Evolutionary conservation across 2,888 invertebrate genomes (phyloP).

Genomic region (Drosophila buzzatii): DNA sequence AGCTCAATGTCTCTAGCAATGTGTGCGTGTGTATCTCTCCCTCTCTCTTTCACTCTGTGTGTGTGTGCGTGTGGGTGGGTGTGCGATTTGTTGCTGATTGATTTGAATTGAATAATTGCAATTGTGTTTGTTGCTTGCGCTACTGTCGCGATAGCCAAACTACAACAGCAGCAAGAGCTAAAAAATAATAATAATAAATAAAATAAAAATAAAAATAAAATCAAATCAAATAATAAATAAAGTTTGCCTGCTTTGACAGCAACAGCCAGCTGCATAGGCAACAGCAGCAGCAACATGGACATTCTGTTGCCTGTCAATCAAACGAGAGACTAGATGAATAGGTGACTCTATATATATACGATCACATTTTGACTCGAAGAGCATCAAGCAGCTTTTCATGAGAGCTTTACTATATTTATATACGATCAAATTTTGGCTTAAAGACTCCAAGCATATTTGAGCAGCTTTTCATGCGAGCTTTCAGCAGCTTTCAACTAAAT

Average conservation of each 20-base stretch:
- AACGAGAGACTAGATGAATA: not conserved
- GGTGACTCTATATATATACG: not conserved
- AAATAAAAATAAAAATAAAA: not conserved
- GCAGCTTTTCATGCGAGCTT: not conserved
- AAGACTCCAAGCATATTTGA: not conserved
- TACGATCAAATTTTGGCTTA: no score
- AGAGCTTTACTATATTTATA: no score
- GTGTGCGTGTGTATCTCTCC: not conserved
- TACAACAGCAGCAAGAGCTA: slow-evolving; percentile 3
- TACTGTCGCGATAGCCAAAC: slow-evolving; percentile 25
- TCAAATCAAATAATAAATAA: slow-evolving; percentile 17
- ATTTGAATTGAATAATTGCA: slow-evolving; percentile 84
- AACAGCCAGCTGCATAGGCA: not conserved
- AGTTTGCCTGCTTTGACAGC: slow-evolving; percentile 17
- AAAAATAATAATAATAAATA: not conserved
- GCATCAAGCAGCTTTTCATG: not conserved
- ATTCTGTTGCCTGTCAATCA: not conserved
- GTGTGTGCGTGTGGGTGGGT: slow-evolving; percentile 38
- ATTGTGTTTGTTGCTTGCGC: slow-evolving; percentile 57
- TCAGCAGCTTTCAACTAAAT: not conserved
- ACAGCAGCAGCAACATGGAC: not conserved
- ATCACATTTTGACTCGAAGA: not conserved
- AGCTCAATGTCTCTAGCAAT: slow-evolving; percentile 67
- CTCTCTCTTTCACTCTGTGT: not conserved
- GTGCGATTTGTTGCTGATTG: slow-evolving; percentile 76